These are phyloP conservation scores for Galeopterus variegatus DNA, from an alignment of 2,113 vertebrate genomes.

Conservation along the genomic window DNA sequence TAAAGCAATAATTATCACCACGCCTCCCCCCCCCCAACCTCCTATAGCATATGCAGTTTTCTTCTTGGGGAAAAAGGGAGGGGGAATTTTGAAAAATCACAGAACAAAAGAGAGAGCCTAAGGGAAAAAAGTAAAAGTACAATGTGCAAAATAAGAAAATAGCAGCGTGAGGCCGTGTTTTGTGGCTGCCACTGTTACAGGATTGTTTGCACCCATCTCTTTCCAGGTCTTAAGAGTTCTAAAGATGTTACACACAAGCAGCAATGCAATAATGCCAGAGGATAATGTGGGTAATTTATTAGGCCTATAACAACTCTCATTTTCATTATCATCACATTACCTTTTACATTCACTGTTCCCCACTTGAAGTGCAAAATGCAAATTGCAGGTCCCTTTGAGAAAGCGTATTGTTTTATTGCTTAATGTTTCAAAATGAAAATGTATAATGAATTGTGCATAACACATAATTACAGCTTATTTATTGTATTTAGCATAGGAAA, in stretches of 20 bases:
- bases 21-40: neutral
- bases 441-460: constrained; percentile 43
- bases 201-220: neutral
- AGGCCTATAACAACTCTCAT: constrained; percentile 29
- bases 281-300: neutral
- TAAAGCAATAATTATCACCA: neutral
- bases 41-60: neutral
- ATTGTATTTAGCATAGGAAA: constrained; percentile 47
- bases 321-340: constrained; percentile 64
- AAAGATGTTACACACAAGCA: neutral
- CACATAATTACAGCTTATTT: constrained; percentile 19
- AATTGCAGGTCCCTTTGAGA: constrained; percentile 58
- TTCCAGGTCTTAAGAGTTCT: neutral
- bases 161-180: neutral
- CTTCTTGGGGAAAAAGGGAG: neutral
- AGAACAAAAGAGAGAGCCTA: neutral
- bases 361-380: constrained; percentile 33
- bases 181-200: neutral
- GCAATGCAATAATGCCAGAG: neutral
- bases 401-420: constrained; percentile 11
- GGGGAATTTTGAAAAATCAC: neutral
- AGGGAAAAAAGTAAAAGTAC: neutral
- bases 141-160: neutral
- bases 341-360: constrained; percentile 1
- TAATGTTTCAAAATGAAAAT: constrained; percentile 68